Evolutionary conservation across 2,113 vertebrate genomes (phyloP), one percentile per base, ranked within the genome.

Genomic region (Pachycephala philippinensis): DNA sequence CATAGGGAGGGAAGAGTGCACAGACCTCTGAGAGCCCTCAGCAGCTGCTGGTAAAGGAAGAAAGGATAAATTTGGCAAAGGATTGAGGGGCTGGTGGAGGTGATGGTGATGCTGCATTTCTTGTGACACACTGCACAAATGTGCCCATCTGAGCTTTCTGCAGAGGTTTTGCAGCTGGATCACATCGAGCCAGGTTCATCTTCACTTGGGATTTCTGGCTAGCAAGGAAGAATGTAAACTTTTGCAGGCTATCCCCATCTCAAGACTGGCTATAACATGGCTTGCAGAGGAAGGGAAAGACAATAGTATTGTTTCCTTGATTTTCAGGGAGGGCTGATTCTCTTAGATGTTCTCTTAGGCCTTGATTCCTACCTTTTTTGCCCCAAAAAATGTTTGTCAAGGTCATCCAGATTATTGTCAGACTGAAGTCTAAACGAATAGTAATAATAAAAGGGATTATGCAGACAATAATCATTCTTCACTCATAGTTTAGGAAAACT

Each of bases 321-420:
- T 86, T 77, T 84, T 79, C 11, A 45, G 39, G 17, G 11, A 40
- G 12, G 18, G 7, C 3, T 54, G 44, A 50, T 78, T 70, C 22
- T 52, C 57, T 78, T 24, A 31, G 15, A 7, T 68, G 14, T 75
- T 84, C 35, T 81, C 21, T 39, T 66, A 74, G 27, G 21, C 15
- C 0, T 0, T 15, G 1, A 6, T 39, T 35, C 13, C 26, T 8
- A 3, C 7, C 19, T 44, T 85, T 70, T 39, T 82, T 18, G 20
- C 4, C 28, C 10, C 1, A 0, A 7, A 1, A 7, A 28, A 47
- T 6, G 4, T 44, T 79, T 87, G 28, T 59, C 44, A 86, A 66
- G 49, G 50, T 37, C 42, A 76, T 77, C 4, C 10, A 79, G 30
- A 72, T 49, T 84, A 30, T 28, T 61, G 39, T 83, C 30, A 90